These are phyloP conservation scores for Amiota mariae DNA, from an alignment of 2,888 invertebrate species.

Conservation along the genomic window DNA sequence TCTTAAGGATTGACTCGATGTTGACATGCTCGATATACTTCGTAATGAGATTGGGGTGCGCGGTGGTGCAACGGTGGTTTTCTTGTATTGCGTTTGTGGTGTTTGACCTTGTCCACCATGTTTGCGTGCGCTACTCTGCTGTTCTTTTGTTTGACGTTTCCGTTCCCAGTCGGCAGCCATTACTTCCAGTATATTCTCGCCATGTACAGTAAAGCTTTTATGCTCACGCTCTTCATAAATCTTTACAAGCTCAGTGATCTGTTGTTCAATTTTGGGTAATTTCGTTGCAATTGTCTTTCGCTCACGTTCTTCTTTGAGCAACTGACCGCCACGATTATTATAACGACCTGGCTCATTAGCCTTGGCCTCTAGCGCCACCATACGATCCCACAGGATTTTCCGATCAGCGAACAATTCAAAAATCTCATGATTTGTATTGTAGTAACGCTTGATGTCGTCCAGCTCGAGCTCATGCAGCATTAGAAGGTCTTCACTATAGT, in stretches of 20 bases:
- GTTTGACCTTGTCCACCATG: slow-evolving; percentile 45
- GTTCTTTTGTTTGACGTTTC: slow-evolving; percentile 70
- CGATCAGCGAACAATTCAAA: slow-evolving; percentile 80
- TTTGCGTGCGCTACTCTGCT: slow-evolving; percentile 74
- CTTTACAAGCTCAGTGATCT: slow-evolving; percentile 76
- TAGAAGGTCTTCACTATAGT: slow-evolving; percentile 86
- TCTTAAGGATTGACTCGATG: slow-evolving; percentile 54
- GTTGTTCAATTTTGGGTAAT: slow-evolving; percentile 83
- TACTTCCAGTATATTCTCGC: slow-evolving; percentile 77
- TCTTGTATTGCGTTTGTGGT: slow-evolving; percentile 27
- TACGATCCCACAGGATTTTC: slow-evolving; percentile 82
- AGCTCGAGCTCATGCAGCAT: slow-evolving; percentile 86
- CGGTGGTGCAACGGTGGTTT: slow-evolving; percentile 47
- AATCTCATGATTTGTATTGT: slow-evolving; percentile 79
- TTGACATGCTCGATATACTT: slow-evolving; percentile 53
- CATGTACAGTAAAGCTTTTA: slow-evolving; percentile 78
- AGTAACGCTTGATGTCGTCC: slow-evolving; percentile 79
- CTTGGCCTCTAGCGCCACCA: slow-evolving; percentile 83
- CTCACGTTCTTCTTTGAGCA: slow-evolving; percentile 89
- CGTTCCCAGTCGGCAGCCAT: slow-evolving; percentile 79
- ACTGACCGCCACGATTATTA: slow-evolving; percentile 89
- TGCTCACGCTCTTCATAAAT: slow-evolving; percentile 76
- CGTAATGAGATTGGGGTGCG: slow-evolving; percentile 63
- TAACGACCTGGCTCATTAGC: slow-evolving; percentile 87
- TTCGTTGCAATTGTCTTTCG: slow-evolving; percentile 83